Conservation (phyloP, 2,113 vertebrate genomes). For the Mirounga angustirostris region DNA sequence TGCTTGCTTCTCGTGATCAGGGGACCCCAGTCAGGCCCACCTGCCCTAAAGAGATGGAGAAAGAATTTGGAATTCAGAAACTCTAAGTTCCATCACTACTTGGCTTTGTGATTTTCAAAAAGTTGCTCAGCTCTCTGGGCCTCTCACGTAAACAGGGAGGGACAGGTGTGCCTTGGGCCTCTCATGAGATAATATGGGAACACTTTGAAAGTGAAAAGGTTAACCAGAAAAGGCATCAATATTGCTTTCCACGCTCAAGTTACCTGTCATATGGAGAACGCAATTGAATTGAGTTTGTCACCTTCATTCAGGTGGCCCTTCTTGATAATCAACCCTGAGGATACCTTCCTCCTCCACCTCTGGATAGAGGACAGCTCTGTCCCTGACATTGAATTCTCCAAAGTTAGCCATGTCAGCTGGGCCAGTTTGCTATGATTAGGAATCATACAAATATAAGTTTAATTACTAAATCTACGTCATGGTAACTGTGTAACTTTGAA, state of each 20-base stretch:
- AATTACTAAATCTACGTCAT: background rate
- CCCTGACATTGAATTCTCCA: background rate
- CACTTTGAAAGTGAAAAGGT: background rate
- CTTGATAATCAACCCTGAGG: background rate
- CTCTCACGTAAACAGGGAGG: background rate
- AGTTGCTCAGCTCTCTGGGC: background rate
- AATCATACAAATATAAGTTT: background rate
- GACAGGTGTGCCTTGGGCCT: background rate
- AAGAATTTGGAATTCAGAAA: background rate
- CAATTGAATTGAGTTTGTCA: background rate
- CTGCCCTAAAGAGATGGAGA: background rate
- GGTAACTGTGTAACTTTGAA: conserved; percentile 1
- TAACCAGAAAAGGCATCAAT: background rate
- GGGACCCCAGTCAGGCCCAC: background rate
- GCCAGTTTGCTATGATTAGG: background rate
- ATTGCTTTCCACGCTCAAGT: background rate
- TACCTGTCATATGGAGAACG: background rate
- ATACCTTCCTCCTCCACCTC: background rate
- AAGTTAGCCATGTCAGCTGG: background rate
- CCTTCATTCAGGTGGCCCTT: background rate
- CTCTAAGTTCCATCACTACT: background rate
- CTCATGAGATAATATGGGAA: background rate
- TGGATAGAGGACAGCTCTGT: background rate
- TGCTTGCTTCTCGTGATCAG: background rate
- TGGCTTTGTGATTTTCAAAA: background rate